Evolutionary conservation across 2,888 invertebrate genomes (phyloP), one percentile per base, ranked within the genome.

Genomic region (Tiliacea citrago): DNA sequence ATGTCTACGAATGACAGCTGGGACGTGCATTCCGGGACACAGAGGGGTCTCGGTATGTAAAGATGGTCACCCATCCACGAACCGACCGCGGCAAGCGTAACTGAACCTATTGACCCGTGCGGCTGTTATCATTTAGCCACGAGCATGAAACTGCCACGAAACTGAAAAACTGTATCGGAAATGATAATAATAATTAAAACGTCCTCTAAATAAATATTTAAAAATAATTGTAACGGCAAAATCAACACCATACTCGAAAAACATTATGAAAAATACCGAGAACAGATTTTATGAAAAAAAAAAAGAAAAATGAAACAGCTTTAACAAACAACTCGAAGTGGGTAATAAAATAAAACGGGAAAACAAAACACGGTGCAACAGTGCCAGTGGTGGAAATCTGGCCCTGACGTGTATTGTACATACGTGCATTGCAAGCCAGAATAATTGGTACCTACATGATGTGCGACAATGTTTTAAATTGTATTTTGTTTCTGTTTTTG

Each of bases 341-440:
- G 85, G 82, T 89, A 89, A 89, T 88, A 86, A 84, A 88, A 91
- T 89, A 85, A 90, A 89, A 87, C 68, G 10, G n/a, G 73, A 66
- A 87, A 83, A 85, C 69, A 82, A 73, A 77, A 68, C 78, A 39
- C 53, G 47, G 0, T 49, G 81, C 82, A 81, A 87, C 84, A 69
- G 76, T 75, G 72, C 85, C 85, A 70, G 79, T 77, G 73, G 79
- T 75, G 80, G 82, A 81, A 86, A 86, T 86, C 91, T 93, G 92
- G 73, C 51, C 71, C 73, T 90, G 92, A 92, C 92, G 79, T 91
- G 88, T 90, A 91, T 92, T 93, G 90, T 90, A 81, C 77, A 55
- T 66, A 74, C 74, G 81, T 91, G 85, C 88, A 91, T 83, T 89
- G 83, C 60, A 55, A 72, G 85, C 73, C 87, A 81, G 73, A 71